Percentiles rank a stretch among this genome's conserved stretches.
phyloP scores from a whole-genome alignment of 2,113 vertebrate species.

The Leucoraja erinaceus region DNA sequence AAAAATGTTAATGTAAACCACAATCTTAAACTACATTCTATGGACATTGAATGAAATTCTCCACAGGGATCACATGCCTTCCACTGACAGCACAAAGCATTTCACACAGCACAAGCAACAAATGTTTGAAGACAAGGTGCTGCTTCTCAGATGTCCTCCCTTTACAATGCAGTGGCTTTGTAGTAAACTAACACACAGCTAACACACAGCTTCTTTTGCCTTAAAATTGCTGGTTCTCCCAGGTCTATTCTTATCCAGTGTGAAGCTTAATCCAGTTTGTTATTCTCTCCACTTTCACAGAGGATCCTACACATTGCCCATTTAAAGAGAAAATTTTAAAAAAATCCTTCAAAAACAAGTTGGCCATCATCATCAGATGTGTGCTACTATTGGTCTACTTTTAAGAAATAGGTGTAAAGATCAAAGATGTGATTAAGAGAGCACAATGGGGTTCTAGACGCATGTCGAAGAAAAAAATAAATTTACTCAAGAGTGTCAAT shows the following conservation, averaged over 20 bases:
- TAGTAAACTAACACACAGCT: background rate
- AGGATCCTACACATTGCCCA: background rate
- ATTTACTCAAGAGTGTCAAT: background rate
- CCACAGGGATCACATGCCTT: background rate
- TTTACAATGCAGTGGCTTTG: constrained; percentile 4
- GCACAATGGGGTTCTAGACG: background rate
- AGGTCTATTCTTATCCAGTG: background rate
- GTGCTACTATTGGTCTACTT: background rate
- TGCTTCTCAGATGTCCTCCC: background rate
- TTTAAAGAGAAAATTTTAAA: background rate
- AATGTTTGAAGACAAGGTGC: constrained; percentile 4
- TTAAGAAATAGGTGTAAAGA: background rate
- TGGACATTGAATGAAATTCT: constrained; percentile 14
- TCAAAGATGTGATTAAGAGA: constrained; percentile 1
- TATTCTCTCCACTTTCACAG: background rate
- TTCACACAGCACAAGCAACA: background rate
- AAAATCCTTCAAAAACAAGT: background rate
- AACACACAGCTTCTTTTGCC: constrained; percentile 6
- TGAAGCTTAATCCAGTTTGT: constrained; percentile 20
- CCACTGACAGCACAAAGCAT: background rate
- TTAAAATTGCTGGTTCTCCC: background rate
- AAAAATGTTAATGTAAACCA: background rate
- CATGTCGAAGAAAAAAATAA: background rate
- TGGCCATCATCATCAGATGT: background rate
- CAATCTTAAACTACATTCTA: constrained; percentile 10